phyloP scores from a whole-genome alignment of 37 sponge, comb jelly and placozoan species.

The Spongilla lacustris region DNA sequence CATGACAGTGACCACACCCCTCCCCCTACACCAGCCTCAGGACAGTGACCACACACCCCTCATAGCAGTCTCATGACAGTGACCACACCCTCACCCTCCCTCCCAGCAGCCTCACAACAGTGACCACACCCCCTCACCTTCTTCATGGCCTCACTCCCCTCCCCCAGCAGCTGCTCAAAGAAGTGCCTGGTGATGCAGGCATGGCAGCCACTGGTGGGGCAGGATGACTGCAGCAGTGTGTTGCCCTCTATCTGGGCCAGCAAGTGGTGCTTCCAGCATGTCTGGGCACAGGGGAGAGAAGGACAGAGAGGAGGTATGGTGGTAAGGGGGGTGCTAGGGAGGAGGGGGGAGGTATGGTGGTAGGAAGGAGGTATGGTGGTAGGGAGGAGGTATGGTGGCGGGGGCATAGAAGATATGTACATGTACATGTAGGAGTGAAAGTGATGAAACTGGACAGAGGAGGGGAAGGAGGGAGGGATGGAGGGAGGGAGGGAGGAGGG shows the following conservation, averaged over 20 bases:
- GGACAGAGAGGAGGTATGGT: background rate
- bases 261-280: constrained; percentile 53
- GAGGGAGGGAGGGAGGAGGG: too few species aligned
- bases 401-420: too few species aligned
- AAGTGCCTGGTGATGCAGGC: constrained; percentile 42
- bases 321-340: background rate
- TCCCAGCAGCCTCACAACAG: background rate
- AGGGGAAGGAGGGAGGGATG: too few species aligned
- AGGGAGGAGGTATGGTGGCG: too few species aligned
- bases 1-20: too few species aligned
- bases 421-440: too few species aligned
- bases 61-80: too few species aligned
- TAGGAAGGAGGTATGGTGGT: too few species aligned
- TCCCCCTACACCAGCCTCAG: too few species aligned
- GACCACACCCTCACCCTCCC: background rate
- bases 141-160: constrained; percentile 21
- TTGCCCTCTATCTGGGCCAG: constrained; percentile 29
- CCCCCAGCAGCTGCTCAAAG: constrained; percentile 19
- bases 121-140: constrained; percentile 8
- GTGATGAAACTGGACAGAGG: too few species aligned
- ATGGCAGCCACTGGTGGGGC: constrained; percentile 34
- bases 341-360: too few species aligned
- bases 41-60: too few species aligned
- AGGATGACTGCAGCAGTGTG: constrained; percentile 14
- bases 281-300: constrained; percentile 4